Conservation (phyloP, 2,113 vertebrate genomes). For the Edolisoma coerulescens region DNA sequence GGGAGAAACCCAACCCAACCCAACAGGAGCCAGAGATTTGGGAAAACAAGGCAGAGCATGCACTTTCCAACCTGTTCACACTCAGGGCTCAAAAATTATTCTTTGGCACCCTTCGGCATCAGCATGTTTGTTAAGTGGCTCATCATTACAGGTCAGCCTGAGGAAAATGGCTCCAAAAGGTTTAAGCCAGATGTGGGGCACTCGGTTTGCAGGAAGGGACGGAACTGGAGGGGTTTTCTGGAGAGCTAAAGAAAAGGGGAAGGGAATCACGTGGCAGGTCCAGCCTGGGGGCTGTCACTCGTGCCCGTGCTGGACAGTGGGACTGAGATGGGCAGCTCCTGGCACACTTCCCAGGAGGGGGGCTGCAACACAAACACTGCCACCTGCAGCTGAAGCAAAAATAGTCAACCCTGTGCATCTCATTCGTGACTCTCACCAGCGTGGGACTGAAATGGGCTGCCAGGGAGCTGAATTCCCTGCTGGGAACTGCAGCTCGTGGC, state of each 20-base stretch:
- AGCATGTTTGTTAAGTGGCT: not conserved
- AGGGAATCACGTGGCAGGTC: not conserved
- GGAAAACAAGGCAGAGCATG: not conserved
- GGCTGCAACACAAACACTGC: not conserved
- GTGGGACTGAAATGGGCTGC: not conserved
- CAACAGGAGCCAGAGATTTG: not conserved
- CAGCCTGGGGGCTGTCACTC: not conserved
- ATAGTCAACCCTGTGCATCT: not conserved
- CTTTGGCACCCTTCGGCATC: not conserved
- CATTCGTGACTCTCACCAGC: not conserved
- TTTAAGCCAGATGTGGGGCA: not conserved
- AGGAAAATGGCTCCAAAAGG: not conserved
- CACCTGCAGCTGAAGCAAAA: not conserved
- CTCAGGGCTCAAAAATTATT: not conserved
- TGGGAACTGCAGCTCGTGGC: not conserved
- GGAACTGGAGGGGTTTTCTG: not conserved
- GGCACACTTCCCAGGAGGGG: not conserved
- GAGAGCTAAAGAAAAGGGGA: not conserved
- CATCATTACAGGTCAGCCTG: not conserved
- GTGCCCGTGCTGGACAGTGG: rapidly evolving
- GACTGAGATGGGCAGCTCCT: not conserved
- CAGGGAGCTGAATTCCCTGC: not conserved
- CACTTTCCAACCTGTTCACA: not conserved
- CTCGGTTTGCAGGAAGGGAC: not conserved
- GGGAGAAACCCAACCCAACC: not conserved